phyloP scores from a whole-genome alignment of 2,113 vertebrate genomes.

The Gasterosteus aculeatus region DNA sequence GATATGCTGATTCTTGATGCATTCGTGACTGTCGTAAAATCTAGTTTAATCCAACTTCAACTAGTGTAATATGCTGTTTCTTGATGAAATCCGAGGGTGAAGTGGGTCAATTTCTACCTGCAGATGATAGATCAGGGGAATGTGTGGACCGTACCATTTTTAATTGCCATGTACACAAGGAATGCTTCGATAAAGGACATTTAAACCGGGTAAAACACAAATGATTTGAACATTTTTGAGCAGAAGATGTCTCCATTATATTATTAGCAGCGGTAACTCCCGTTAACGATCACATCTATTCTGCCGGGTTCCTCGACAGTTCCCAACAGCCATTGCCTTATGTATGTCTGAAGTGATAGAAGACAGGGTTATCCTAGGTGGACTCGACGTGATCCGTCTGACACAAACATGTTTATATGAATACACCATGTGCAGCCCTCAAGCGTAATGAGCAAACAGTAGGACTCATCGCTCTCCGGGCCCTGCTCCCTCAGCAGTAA shows the following conservation, averaged over 20 bases:
- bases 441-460: slow-evolving; percentile 23
- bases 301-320: neutral
- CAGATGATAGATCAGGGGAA: no score
- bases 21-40: no score
- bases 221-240: neutral
- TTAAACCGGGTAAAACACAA: neutral
- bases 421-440: slow-evolving; percentile 13
- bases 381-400: neutral
- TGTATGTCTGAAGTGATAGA: neutral
- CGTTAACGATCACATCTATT: neutral
- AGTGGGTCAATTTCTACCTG: no score
- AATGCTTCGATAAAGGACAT: neutral
- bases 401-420: slow-evolving; percentile 47
- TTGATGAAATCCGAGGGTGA: no score
- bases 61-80: no score
- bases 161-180: no score
- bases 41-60: no score
- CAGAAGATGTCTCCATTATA: neutral
- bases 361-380: neutral
- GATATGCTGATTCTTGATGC: neutral
- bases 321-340: neutral
- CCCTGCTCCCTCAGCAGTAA: slow-evolving; percentile 36
- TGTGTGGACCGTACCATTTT: neutral
- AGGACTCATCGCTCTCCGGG: slow-evolving; percentile 24
- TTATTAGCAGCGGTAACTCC: neutral